Percentiles rank a stretch among this genome's conserved stretches.
Evolutionary conservation across 2,888 invertebrate species (phyloP).

Genomic region (Habrosyne pyritoides): DNA sequence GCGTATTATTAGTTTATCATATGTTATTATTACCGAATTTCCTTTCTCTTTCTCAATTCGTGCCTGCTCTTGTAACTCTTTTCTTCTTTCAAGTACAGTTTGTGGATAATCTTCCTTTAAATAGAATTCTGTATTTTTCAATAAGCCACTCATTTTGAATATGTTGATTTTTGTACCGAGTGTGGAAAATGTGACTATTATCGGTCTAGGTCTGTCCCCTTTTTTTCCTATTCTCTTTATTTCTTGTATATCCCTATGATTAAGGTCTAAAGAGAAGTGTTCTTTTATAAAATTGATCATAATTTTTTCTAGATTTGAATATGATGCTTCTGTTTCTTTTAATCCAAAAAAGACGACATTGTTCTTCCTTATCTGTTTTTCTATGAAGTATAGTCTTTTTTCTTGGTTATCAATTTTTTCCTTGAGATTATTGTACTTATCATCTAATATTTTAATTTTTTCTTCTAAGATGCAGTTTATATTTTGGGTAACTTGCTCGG

Average conservation of each 20-base stretch:
- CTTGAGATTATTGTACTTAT: constrained; percentile 21
- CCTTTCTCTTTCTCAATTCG: constrained; percentile 8
- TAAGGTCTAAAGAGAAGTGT: neutral
- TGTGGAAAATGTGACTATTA: neutral
- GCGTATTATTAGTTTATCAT: constrained; percentile 8
- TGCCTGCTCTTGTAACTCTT: constrained; percentile 3
- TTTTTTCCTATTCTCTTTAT: constrained; percentile 1
- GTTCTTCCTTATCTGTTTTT: constrained; percentile 21
- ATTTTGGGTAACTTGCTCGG: constrained; percentile 24
- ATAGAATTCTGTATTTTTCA: neutral
- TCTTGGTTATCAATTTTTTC: constrained; percentile 21
- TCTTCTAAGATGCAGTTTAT: constrained; percentile 22
- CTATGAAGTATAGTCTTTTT: constrained; percentile 20
- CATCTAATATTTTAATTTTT: constrained; percentile 17
- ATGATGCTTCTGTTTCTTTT: constrained; percentile 13
- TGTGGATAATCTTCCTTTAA: constrained; percentile 5
- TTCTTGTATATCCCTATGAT: constrained; percentile 2
- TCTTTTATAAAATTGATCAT: too few species aligned
- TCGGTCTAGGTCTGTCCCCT: neutral
- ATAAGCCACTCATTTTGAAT: neutral
- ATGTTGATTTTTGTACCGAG: neutral
- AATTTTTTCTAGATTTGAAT: neutral
- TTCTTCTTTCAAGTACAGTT: constrained; percentile 4
- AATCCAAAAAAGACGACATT: constrained; percentile 27
- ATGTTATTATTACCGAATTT: constrained; percentile 6